These are phyloP conservation scores for Cosmia trapezina DNA, from an alignment of 2,888 invertebrate species.

Conservation along the genomic window DNA sequence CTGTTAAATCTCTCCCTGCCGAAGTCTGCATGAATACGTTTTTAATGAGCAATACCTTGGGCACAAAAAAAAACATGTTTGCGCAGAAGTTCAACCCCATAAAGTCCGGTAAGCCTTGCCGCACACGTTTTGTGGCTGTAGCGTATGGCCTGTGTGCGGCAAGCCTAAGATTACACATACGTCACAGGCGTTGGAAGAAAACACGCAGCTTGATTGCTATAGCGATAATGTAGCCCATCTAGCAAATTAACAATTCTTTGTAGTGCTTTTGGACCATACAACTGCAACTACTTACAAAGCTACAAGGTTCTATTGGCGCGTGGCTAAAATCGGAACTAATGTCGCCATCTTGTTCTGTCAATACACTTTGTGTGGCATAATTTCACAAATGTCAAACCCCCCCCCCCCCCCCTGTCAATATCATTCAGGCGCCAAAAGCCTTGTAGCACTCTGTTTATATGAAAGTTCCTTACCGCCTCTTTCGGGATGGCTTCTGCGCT, in stretches of 20 bases:
- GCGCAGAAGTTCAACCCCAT: neutral
- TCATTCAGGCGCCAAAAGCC: neutral
- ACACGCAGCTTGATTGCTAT: neutral
- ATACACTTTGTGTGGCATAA: neutral
- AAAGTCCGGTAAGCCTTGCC: conserved; percentile 1
- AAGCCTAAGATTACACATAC: no score
- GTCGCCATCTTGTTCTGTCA: neutral
- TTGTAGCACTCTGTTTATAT: neutral
- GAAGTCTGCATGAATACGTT: conserved; percentile 13
- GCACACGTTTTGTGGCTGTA: no score
- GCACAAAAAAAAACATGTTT: conserved; percentile 6
- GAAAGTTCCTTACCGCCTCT: conserved; percentile 2
- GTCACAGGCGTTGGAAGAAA: neutral
- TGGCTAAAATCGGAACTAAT: neutral
- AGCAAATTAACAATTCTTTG: neutral
- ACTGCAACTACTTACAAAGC: neutral
- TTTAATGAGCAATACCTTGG: conserved; percentile 10
- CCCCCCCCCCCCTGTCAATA: neutral
- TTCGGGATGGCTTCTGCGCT: neutral
- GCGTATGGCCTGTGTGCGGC: no score
- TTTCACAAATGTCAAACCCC: neutral
- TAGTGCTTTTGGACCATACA: neutral
- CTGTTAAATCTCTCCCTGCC: conserved; percentile 15
- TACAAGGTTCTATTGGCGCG: neutral
- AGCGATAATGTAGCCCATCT: neutral